Evolutionary conservation across 1,140 invertebrate species (phyloP), one percentile per base, ranked within the genome.

Genomic region (Helicoverpa armigera): DNA sequence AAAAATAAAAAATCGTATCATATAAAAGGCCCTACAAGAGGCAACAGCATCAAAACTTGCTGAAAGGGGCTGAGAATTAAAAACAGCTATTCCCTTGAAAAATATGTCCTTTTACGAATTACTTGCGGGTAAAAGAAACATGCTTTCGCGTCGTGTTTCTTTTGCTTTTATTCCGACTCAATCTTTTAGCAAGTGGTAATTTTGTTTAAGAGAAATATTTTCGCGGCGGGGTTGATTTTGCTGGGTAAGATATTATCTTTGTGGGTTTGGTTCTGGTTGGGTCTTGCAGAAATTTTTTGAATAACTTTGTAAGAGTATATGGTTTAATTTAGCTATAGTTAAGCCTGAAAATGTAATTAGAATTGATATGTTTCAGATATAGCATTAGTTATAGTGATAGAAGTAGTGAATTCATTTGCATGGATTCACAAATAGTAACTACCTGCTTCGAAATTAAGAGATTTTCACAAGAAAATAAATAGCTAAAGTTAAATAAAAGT

Each of bases 41-140:
- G 31, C 73, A 16, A 54, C 61, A 65, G 73, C 69, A 63, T 65
- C 79, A 77, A 76, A 82, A 80, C 58, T 80, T 80, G 31, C 70
- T 79, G 72, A 83, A 85, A 83, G 77, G 43, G 51, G 60, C 80
- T 23, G 69, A 53, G 75, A 78, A 85, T 85, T 83, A 85, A 83
- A 85, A 85, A 80, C 75, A 74, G 67, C 77, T 79, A 80, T 84
- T 80, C 56, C 35, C 70, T 77, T 78, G 50, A 75, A 85, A 78
- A 83, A 83, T 80, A 78, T 82, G 82, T 83, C 82, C 60, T 76
- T 83, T 81, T 73, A 65, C 61, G 81, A 80, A 79, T 82, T 73
- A 73, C 60, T 76, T 29, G 50, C 7, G 48, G 18, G 4, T 18
- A 51, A 76, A 72, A 60, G 43, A 76, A 76, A 76, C 43, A 51